Percentiles rank a stretch among this genome's conserved stretches.
These are phyloP conservation scores for Prolemur simus DNA, from an alignment of 2,113 vertebrate species.

Conservation along the genomic window DNA sequence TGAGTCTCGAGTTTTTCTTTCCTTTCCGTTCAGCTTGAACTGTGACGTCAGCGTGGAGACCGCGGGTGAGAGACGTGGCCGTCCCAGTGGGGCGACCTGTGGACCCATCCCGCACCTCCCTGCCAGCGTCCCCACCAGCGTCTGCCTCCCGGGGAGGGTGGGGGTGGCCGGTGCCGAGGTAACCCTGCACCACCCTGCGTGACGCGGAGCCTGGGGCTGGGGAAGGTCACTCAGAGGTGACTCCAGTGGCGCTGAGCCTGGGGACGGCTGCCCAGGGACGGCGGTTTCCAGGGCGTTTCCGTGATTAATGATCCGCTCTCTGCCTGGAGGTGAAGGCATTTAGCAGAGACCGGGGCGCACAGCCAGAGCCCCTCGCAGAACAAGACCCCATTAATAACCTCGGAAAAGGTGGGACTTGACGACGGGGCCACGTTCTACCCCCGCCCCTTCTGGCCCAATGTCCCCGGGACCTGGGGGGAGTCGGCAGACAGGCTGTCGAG, in stretches of 20 bases:
- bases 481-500: fast-evolving
- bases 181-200: background rate
- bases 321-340: background rate
- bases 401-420: background rate
- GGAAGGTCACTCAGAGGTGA: background rate
- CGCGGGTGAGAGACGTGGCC: fast-evolving
- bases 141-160: background rate
- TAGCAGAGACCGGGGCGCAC: background rate
- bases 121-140: fast-evolving
- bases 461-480: background rate
- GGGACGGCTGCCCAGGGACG: background rate
- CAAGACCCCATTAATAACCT: fast-evolving
- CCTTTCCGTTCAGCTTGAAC: background rate
- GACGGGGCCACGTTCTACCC: background rate
- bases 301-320: background rate
- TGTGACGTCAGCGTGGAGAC: background rate
- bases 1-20: background rate
- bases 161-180: background rate
- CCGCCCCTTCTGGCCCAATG: background rate
- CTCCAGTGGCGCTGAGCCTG: background rate
- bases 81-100: background rate
- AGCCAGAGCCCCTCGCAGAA: background rate
- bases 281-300: fast-evolving
- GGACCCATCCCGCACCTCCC: too few species aligned
- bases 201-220: fast-evolving